phyloP scores from a whole-genome alignment of 2,888 invertebrate species.

The Gandaritis pyraliata region DNA sequence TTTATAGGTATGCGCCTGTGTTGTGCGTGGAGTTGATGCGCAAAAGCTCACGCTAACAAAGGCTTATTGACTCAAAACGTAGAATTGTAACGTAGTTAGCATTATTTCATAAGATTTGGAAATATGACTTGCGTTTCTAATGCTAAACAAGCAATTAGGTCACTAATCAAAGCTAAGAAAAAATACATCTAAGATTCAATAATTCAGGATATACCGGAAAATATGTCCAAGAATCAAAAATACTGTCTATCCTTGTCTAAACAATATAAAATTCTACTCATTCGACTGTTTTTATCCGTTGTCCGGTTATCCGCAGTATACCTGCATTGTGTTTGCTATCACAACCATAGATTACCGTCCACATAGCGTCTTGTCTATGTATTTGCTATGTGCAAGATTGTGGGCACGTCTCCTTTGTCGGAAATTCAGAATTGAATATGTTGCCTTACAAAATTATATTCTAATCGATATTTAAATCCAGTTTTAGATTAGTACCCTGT shows the following conservation, averaged over 20 bases:
- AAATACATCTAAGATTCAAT: too few species aligned
- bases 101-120: neutral
- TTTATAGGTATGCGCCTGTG: neutral
- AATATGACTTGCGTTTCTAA: neutral
- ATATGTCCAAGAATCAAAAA: neutral
- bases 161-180: too few species aligned
- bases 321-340: conserved; percentile 21
- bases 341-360: conserved; percentile 1
- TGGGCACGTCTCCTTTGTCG: neutral
- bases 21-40: conserved; percentile 7
- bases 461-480: neutral
- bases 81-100: neutral
- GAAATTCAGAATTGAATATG: neutral
- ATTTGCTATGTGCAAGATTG: neutral
- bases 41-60: conserved; percentile 1
- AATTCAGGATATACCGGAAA: too few species aligned
- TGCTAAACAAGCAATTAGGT: neutral
- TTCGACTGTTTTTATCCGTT: neutral
- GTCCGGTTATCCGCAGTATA: conserved; percentile 20
- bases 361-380: conserved; percentile 3
- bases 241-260: conserved; percentile 1
- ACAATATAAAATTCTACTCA: neutral
- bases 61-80: neutral
- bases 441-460: neutral
- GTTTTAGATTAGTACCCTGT: too few species aligned